Percentiles rank a stretch among this genome's conserved stretches.
Evolutionary conservation across 2,888 invertebrate species (phyloP).

Genomic region (Pycnomerus fuliginosus): DNA sequence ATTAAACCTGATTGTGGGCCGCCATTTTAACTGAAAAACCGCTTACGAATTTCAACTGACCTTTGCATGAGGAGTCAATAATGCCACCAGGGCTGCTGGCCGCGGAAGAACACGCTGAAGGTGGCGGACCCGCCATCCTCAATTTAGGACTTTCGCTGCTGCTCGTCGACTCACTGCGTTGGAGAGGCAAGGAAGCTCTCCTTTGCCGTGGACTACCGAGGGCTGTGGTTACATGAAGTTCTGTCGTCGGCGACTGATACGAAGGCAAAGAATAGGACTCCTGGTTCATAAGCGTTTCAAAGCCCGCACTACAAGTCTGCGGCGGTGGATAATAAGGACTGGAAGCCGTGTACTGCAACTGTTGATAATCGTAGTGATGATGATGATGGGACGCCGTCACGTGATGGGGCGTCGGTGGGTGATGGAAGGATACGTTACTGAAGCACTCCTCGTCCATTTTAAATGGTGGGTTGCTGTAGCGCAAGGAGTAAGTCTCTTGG

Average conservation of each 20-base stretch:
- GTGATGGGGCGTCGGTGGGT: constrained; percentile 56
- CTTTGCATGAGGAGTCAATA: constrained; percentile 40
- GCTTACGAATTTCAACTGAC: too few relatives aligned
- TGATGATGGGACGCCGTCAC: constrained; percentile 60
- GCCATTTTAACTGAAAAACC: too few relatives aligned
- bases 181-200: constrained; percentile 74
- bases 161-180: constrained; percentile 77
- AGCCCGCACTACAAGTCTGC: constrained; percentile 58
- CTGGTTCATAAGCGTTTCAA: constrained; percentile 57
- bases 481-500: constrained; percentile 83
- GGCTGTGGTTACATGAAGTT: constrained; percentile 67
- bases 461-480: constrained; percentile 57
- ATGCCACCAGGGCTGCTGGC: constrained; percentile 60
- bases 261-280: constrained; percentile 68
- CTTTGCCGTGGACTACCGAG: constrained; percentile 66
- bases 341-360: constrained; percentile 53
- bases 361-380: constrained; percentile 63
- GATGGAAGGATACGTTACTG: constrained; percentile 60
- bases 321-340: constrained; percentile 62
- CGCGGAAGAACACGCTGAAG: constrained; percentile 70
- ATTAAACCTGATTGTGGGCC: too few relatives aligned
- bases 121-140: constrained; percentile 57
- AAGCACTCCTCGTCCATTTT: constrained; percentile 88
- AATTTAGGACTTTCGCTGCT: constrained; percentile 75
- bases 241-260: constrained; percentile 59